A percentile compares a stretch with the other conserved stretches of the same genome.
These are phyloP conservation scores for Hyperopisus bebe DNA, from an alignment of 2,113 vertebrate species.

Conservation along the genomic window DNA sequence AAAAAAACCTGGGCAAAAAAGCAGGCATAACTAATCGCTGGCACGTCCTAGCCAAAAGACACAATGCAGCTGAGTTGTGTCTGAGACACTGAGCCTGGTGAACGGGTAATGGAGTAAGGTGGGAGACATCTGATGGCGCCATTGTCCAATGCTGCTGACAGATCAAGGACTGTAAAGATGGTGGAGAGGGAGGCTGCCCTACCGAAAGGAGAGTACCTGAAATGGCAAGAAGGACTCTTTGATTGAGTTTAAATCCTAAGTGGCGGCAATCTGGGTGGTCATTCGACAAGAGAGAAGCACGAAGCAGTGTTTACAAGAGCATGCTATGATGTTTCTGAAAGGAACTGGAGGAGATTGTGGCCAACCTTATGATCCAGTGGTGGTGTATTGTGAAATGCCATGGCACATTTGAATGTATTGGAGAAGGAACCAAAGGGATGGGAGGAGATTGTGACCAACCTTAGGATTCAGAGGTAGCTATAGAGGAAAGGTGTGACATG, in stretches of 20 bases:
- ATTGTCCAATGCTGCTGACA: not conserved
- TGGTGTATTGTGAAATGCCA: not conserved
- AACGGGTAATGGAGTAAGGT: not conserved
- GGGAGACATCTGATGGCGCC: not conserved
- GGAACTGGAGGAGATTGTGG: not conserved
- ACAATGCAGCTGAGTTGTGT: not conserved
- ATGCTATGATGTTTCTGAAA: not conserved
- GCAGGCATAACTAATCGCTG: conserved; percentile 7
- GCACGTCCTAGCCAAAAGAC: not conserved
- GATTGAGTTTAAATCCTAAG: not conserved
- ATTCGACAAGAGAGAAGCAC: not conserved
- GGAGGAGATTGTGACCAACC: not conserved
- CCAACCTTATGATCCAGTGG: not conserved
- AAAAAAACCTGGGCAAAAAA: not conserved
- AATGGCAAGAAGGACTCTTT: not conserved
- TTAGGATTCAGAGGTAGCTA: not conserved
- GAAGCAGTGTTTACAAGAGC: not conserved
- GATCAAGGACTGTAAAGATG: not conserved
- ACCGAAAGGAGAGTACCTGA: not conserved
- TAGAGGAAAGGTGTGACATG: not conserved
- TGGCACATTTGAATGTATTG: not conserved
- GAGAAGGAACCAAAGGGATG: not conserved
- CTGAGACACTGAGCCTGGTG: not conserved
- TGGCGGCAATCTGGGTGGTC: not conserved
- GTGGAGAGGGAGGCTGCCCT: not conserved